Percentiles rank a stretch among this genome's conserved stretches.
Conservation (phyloP, 2,888 invertebrate genomes). For the Mystacides longicornis region DNA sequence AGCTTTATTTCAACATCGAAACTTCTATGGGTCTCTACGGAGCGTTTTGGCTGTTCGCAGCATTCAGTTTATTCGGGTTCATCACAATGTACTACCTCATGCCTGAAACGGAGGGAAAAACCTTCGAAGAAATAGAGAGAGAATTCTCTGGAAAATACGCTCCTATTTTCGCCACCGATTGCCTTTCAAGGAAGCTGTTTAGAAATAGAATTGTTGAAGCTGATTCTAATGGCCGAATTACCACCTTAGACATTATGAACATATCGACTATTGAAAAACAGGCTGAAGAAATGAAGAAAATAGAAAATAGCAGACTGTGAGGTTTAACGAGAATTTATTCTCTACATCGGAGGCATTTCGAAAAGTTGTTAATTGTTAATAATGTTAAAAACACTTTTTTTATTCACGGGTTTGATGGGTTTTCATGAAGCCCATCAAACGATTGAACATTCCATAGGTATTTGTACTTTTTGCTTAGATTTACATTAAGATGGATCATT, state of each 20-base stretch:
- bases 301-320: neutral
- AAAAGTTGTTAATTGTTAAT: too few relatives aligned
- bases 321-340: too few relatives aligned
- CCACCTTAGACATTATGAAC: conserved; percentile 3
- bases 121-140: conserved; percentile 45
- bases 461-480: too few relatives aligned
- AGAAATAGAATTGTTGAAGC: conserved; percentile 4
- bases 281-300: neutral
- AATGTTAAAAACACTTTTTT: too few relatives aligned
- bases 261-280: conserved; percentile 16
- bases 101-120: conserved; percentile 50
- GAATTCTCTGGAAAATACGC: conserved; percentile 37
- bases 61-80: conserved; percentile 41
- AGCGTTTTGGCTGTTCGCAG: conserved; percentile 44
- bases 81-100: conserved; percentile 46
- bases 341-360: too few relatives aligned
- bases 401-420: too few relatives aligned
- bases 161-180: conserved; percentile 35
- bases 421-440: too few relatives aligned
- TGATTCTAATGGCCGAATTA: neutral
- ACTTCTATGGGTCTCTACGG: conserved; percentile 40
- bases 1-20: conserved; percentile 47
- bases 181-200: conserved; percentile 32
- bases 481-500: too few relatives aligned
- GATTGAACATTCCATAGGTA: too few relatives aligned